phyloP scores from a whole-genome alignment of 2,797 vertebrate species.

The Darevskia nairensis region DNA sequence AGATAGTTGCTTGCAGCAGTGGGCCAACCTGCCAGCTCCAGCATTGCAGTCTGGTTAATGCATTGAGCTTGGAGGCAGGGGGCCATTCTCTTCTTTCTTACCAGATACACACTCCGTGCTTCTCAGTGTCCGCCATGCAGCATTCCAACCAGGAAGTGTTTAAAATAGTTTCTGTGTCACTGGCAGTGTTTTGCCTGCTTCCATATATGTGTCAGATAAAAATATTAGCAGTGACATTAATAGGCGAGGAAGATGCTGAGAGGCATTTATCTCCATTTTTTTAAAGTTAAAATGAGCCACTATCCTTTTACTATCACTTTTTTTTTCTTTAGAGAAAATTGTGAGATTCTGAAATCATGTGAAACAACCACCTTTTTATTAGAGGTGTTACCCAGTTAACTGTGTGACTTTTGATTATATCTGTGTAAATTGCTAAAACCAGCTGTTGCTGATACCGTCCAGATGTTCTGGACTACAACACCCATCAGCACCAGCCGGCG shows the following conservation, averaged over 20 bases:
- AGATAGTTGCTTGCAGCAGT: constrained; percentile 36
- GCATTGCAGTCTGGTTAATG: constrained; percentile 49
- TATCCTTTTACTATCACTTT: background rate
- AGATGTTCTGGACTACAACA: background rate
- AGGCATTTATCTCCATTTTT: constrained; percentile 18
- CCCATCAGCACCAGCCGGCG: no score
- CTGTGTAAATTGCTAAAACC: background rate
- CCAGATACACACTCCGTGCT: constrained; percentile 29
- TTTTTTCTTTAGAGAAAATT: background rate
- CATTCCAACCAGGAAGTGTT: constrained; percentile 29
- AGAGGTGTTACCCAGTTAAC: background rate
- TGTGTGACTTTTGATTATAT: background rate
- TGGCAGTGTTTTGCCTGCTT: constrained; percentile 15
- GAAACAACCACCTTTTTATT: constrained; percentile 20
- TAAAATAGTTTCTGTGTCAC: constrained; percentile 48
- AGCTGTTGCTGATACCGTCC: background rate
- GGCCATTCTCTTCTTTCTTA: background rate
- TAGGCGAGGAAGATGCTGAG: constrained; percentile 20
- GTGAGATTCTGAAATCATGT: background rate
- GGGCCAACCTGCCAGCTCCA: constrained; percentile 39
- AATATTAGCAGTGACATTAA: constrained; percentile 37
- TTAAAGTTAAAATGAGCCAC: background rate
- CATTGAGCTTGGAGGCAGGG: constrained; percentile 40
- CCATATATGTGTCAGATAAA: constrained; percentile 42
- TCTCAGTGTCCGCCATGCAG: constrained; percentile 17